phyloP scores from a whole-genome alignment of 2,113 vertebrate genomes.

The Parus major region DNA sequence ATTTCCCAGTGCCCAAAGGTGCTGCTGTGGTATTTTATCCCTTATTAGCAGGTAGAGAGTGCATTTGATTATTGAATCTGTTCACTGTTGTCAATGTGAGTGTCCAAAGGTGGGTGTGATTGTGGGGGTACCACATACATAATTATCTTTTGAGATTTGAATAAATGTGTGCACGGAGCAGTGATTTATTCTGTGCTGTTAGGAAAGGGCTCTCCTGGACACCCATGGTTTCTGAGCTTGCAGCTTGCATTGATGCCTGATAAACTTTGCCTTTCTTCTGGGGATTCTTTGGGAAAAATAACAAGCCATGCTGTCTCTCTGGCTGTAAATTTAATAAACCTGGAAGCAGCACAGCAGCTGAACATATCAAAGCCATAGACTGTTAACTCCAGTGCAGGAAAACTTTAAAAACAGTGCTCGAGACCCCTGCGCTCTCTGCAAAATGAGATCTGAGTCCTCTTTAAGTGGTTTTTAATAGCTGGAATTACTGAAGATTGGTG shows the following conservation, averaged over 20 bases:
- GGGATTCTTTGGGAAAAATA: background rate
- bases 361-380: constrained; percentile 1
- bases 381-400: constrained; percentile 3
- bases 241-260: background rate
- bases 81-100: fast-evolving
- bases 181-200: background rate
- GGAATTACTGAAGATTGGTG: constrained; percentile 62
- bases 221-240: background rate
- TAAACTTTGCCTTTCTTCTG: background rate
- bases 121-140: fast-evolving
- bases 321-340: constrained; percentile 60
- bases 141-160: background rate
- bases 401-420: constrained; percentile 49
- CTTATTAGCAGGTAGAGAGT: background rate
- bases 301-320: constrained; percentile 1
- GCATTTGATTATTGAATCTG: background rate
- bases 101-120: fast-evolving
- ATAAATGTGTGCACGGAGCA: background rate
- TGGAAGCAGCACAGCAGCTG: constrained; percentile 32
- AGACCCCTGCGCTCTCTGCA: constrained; percentile 51
- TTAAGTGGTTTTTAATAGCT: constrained; percentile 76
- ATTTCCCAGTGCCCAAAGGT: background rate
- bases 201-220: background rate
- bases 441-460: constrained; percentile 72
- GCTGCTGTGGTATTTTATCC: background rate